Base-by-base conservation (phyloP, 2,797 vertebrate genomes). In the Acridotheres tristis region DNA sequence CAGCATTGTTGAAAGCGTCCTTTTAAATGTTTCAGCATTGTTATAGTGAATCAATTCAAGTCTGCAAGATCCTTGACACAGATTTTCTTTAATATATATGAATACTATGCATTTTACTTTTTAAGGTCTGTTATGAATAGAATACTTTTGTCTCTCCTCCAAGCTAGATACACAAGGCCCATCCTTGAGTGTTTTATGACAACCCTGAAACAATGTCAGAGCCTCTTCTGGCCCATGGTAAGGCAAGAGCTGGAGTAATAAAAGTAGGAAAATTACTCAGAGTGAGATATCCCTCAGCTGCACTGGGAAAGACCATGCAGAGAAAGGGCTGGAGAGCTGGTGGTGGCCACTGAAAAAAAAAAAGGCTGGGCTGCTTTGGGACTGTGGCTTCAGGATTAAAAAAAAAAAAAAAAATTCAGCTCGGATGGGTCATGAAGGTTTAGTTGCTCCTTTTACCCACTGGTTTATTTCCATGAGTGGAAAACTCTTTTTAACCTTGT, bases 31-130 rank as follows among this genome's bases (percentile, higher is more conserved):
- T 51, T 62, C 26, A 4, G 8, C 42, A 25, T 38, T 90, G 16
- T 85, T 87, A 68, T 5, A 57, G 69, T 85, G 66, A 78, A 62
- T 85, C 54, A 92, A 69, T 27, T 90, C 34, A 19, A 23, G 34
- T 84, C 82, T 87, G 67, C 48, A 88, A 73, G 38, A 63, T 91
- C 80, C 43, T 87, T 84, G 40, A 43, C 34, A 43, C 3, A 42
- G n/a, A 75, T 96, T 96, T 94, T 81, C 72, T 79, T 84, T 23
- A 86, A 85, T 88, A 72, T 53, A 13, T 57, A 74, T 77, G 67
- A 66, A 83, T 81, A 25, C 29, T 57, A 67, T 59, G 32, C 32
- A 76, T 85, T 92, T 80, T 93, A 61, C 55, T 57, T 90, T 90
- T 84, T 90, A 78, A 75, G 27, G n/a, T 65, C 42, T 85, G 10